Evolutionary conservation across 2,888 invertebrate species (phyloP), one percentile per base, ranked within the genome.

Genomic region (Sicus ferrugineus): DNA sequence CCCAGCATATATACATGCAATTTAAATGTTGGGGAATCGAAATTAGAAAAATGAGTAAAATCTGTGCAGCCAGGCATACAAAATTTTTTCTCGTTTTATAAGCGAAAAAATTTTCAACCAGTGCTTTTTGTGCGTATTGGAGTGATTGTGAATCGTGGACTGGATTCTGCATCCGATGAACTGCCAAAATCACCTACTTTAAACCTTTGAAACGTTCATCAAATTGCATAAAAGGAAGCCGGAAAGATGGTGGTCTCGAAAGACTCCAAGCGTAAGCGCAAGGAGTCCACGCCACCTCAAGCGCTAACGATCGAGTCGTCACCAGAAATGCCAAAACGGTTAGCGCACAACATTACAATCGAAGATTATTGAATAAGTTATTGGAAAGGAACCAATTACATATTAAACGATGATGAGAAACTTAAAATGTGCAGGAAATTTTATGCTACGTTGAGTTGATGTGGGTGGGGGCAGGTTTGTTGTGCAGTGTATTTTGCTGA

Each of bases 241-340:
- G 64, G 69, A 71, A 83, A 78, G 81, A 85, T 85, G 85, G 85
- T 85, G 79, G 85, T 86, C 74, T 85, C 85, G 67, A 83, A 83
- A 73, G 81, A 81, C 75, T 78, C 81, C 78, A 85, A 85, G 81
- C 83, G 82, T 67, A 76, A 76, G 75, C 83, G 83, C 73, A 84
- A 84, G 79, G 84, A 85, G 75, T 78, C 80, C 70, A 79, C 84
- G 72, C 80, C 81, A 73, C 77, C 81, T 72, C 74, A 71, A 52
- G 71, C 81, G 48, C 70, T 76, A 61, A 71, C 75, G 66, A 67
- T 83, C 68, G 84, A 84, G 76, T 83, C 84, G 75, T 83, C 85
- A 75, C 84, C 84, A 72, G 86, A 85, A 80, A 80, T 85, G 79
- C 85, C 86, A 72, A 85, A 85, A 79, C 83, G 85, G 85, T 85